Percentiles rank a stretch among this genome's conserved stretches.
Evolutionary conservation across 2,113 vertebrate genomes (phyloP).

Genomic region (Lethenteron camtschaticum): DNA sequence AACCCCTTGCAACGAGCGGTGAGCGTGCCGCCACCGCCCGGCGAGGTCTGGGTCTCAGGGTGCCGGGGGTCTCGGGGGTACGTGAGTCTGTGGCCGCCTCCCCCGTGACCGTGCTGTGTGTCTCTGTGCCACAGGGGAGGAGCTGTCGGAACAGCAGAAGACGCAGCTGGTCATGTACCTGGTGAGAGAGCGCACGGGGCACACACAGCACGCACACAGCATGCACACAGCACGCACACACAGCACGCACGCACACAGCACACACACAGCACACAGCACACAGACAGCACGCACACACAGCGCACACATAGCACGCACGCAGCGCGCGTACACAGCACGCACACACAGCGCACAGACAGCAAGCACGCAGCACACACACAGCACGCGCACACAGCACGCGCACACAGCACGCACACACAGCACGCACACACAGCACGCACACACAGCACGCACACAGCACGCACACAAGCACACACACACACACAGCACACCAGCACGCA

Average conservation of each 20-base stretch:
- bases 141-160: too few relatives aligned
- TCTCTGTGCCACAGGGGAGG: too few relatives aligned
- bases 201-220: neutral
- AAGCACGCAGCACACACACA: neutral
- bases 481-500: neutral
- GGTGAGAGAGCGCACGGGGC: neutral
- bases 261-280: neutral
- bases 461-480: neutral
- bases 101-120: too few relatives aligned
- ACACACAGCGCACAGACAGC: neutral
- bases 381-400: neutral
- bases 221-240: neutral
- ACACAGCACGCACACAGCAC: neutral
- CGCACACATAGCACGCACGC: neutral
- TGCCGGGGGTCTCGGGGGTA: too few relatives aligned
- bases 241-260: neutral
- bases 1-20: too few relatives aligned
- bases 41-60: too few relatives aligned
- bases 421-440: neutral
- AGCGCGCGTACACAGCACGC: neutral
- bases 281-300: neutral
- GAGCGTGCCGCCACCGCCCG: too few relatives aligned
- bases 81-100: too few relatives aligned
- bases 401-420: neutral
- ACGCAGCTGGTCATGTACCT: too few relatives aligned